These are phyloP conservation scores for Euclidia mi DNA, from an alignment of 2,888 invertebrate genomes.

Conservation along the genomic window DNA sequence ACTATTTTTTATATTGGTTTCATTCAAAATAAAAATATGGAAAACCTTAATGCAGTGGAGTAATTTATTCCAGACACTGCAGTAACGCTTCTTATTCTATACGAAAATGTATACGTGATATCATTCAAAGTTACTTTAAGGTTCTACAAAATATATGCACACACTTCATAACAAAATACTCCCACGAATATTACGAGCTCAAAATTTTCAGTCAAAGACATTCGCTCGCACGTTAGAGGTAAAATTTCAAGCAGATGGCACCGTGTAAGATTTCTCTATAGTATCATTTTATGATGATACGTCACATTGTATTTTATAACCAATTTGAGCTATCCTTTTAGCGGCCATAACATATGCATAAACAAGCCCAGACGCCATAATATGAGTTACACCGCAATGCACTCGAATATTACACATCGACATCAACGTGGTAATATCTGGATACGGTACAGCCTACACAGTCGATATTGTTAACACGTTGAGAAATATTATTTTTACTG, in stretches of 20 bases:
- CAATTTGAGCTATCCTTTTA: conserved; percentile 52
- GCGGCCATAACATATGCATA: conserved; percentile 54
- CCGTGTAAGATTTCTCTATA: conserved; percentile 22
- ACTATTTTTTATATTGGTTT: too few species aligned
- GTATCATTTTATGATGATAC: conserved; percentile 30
- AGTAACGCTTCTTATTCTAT: too few species aligned
- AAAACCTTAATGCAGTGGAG: too few species aligned
- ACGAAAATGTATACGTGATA: too few species aligned
- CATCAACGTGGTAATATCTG: conserved; percentile 35
- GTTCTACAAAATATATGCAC: not conserved
- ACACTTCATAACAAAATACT: not conserved
- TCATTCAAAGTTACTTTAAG: not conserved
- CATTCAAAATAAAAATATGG: too few species aligned
- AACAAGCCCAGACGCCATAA: conserved; percentile 56
- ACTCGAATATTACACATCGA: conserved; percentile 56
- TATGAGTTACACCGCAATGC: conserved; percentile 66
- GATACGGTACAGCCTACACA: conserved; percentile 45
- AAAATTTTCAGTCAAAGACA: not conserved
- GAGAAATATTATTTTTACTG: too few species aligned
- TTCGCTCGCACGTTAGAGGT: not conserved
- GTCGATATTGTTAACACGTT: too few species aligned
- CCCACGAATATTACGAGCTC: not conserved
- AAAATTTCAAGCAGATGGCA: not conserved
- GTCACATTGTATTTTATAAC: conserved; percentile 52
- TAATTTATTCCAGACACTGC: too few species aligned